Evolutionary conservation across 2,113 vertebrate genomes (phyloP).

Genomic region (Limanda limanda): DNA sequence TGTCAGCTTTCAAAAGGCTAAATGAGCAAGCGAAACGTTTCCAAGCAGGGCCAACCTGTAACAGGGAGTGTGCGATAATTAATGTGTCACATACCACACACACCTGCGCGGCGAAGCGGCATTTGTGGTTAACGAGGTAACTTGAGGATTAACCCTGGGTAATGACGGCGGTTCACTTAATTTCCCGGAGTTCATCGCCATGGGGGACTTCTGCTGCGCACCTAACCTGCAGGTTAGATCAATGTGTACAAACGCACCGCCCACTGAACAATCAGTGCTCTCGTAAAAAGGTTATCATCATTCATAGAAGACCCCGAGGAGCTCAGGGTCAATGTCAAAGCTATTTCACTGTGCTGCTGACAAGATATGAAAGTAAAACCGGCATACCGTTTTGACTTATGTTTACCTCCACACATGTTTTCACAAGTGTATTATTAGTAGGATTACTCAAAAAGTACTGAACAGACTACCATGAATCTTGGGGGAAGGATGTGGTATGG

Average conservation of each 20-base stretch:
- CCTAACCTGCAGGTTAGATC: neutral
- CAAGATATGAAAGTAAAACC: no score
- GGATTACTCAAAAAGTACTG: no score
- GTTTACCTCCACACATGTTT: no score
- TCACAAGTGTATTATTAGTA: no score
- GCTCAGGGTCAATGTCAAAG: neutral
- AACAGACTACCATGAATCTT: no score
- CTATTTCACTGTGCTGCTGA: neutral
- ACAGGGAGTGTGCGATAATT: neutral
- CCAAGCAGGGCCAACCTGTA: neutral
- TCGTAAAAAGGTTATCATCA: neutral
- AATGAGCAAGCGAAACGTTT: neutral
- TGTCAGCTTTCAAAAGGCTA: neutral
- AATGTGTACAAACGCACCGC: neutral
- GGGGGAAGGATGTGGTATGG: no score
- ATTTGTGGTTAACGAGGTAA: neutral
- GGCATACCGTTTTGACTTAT: no score
- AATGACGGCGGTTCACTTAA: neutral
- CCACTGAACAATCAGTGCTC: no score
- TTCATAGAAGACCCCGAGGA: neutral
- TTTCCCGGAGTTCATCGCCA: neutral
- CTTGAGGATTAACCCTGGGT: neutral
- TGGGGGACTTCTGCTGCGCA: neutral
- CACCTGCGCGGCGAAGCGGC: neutral
- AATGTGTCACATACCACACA: neutral